Evolutionary conservation across 1,140 invertebrate species (phyloP), one percentile per base, ranked within the genome.

Genomic region (Drosophila ohnishii): DNA sequence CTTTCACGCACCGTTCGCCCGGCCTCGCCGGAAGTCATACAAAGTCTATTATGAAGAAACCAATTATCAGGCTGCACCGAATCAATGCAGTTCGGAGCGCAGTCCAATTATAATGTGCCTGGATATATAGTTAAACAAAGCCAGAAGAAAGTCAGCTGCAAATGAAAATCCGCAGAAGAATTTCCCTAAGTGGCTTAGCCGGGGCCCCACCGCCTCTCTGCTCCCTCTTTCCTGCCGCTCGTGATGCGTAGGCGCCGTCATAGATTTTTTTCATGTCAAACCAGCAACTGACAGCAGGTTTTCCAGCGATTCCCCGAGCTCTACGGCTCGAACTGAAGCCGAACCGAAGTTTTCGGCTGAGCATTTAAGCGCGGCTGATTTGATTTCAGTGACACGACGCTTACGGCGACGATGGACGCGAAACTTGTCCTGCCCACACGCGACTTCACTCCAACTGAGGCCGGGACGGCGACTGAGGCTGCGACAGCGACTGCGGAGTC

Each of bases 381-480:
- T 86, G 83, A 86, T 86, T 86, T 83, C 84, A 86, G 83, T 86
- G 83, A 86, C 83, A 86, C 84, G 83, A 77, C 71, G 83, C 83
- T 84, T 61, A 83, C 57, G 76, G 83, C 83, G 80, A 70, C 65
- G 58, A 71, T 66, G 74, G 69, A 59, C 79, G 63, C 71, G 58
- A 77, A 77, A 77, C 74, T 77, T 77, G 74, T 77, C 74, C 74
- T 77, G 74, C 74, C 74, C 62, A 69, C 75, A 55, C 71, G 75
- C 82, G 60, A 74, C 60, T 61, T 22, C 19, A 65, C 60, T 61
- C 51, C 19, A 53, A 25, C 19, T 25, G 16, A 76, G 53, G 66
- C 53, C 39, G 66, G 57, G 53, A 71, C 58, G 53, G 25, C 32
- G 66, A 22, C 42, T 10, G 10, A 71, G 60, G 69, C 57, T 32